These are phyloP conservation scores for Crypturellus tataupa DNA, from an alignment of 2,797 vertebrate species.

Conservation along the genomic window DNA sequence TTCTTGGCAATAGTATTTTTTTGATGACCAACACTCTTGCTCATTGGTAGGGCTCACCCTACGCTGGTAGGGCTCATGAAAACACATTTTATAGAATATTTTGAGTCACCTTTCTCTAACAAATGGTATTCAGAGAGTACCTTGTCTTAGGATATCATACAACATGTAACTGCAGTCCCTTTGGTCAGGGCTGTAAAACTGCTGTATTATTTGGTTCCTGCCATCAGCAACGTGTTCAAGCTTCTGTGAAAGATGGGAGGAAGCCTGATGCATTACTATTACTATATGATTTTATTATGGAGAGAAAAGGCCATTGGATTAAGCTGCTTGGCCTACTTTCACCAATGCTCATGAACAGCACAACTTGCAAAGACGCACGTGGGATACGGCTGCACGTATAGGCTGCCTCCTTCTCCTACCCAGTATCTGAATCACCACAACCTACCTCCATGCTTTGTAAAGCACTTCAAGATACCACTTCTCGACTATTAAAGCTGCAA, in stretches of 20 bases:
- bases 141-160: background rate
- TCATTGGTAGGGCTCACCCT: background rate
- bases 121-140: background rate
- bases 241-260: background rate
- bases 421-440: constrained; percentile 7
- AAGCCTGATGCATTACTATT: background rate
- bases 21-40: background rate
- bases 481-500: constrained; percentile 37
- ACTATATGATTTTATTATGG: background rate
- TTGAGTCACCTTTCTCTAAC: background rate
- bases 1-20: background rate
- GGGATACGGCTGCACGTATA: constrained; percentile 60
- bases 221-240: background rate
- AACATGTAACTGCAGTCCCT: accelerated
- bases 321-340: background rate
- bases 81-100: background rate
- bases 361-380: constrained; percentile 37
- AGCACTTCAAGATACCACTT: constrained; percentile 21
- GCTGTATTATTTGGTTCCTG: background rate
- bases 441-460: constrained; percentile 15
- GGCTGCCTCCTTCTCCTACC: constrained; percentile 35
- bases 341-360: background rate
- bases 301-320: background rate
- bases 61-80: background rate
- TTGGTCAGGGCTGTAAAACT: background rate